These are phyloP conservation scores for Epicauta chinensis DNA, from an alignment of 1,140 invertebrate genomes.

Conservation along the genomic window DNA sequence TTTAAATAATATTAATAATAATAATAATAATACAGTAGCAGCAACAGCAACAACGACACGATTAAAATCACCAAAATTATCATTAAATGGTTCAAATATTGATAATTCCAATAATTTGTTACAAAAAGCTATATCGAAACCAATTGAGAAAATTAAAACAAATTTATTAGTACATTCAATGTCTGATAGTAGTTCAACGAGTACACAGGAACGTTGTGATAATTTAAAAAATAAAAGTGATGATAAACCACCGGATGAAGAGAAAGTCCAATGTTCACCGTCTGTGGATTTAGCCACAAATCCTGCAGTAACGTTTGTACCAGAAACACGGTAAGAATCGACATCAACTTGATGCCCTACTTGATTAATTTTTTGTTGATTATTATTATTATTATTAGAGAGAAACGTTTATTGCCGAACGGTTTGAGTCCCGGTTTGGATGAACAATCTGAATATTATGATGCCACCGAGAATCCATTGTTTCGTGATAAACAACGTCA, in stretches of 20 bases:
- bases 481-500: slow-evolving; percentile 31
- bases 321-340: too few species aligned
- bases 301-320: slow-evolving; percentile 38
- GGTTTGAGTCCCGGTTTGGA: slow-evolving; percentile 41
- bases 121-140: slow-evolving; percentile 26
- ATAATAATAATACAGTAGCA: too few species aligned
- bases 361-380: too few species aligned
- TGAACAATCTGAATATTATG: slow-evolving; percentile 41
- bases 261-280: slow-evolving; percentile 31
- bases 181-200: slow-evolving; percentile 35
- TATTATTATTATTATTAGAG: slow-evolving; percentile 19
- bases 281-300: slow-evolving; percentile 36
- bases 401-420: slow-evolving; percentile 35
- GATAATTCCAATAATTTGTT: slow-evolving; percentile 21
- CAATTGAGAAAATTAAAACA: slow-evolving; percentile 28
- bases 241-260: slow-evolving; percentile 11
- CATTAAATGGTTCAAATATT: slow-evolving; percentile 18
- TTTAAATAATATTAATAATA: too few species aligned
- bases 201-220: slow-evolving; percentile 18
- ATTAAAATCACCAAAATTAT: slow-evolving; percentile 6
- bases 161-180: slow-evolving; percentile 29
- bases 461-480: slow-evolving; percentile 39
- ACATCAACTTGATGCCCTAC: too few species aligned
- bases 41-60: neutral
- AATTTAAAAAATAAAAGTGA: slow-evolving; percentile 12